Evolutionary conservation across 2,888 invertebrate genomes (phyloP).

Genomic region (Podabrus alpinus): DNA sequence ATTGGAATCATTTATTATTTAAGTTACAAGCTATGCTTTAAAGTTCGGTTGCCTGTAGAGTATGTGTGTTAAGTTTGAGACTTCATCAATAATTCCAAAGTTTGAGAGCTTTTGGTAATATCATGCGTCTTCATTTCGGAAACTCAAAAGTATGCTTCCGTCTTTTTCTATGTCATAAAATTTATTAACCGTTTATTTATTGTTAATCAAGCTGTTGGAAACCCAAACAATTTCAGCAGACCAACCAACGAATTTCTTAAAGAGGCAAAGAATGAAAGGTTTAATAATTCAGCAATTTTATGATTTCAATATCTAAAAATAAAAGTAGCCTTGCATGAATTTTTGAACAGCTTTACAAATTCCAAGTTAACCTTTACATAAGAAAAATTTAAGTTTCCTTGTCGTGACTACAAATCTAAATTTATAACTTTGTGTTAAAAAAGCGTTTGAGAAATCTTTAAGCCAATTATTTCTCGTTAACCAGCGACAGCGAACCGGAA

Average conservation of each 20-base stretch:
- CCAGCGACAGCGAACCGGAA: background rate
- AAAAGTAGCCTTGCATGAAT: background rate
- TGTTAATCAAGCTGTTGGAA: background rate
- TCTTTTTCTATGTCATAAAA: background rate
- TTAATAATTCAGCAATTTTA: background rate
- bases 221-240: background rate
- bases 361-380: background rate
- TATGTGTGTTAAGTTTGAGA: constrained; percentile 18
- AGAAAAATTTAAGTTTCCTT: background rate
- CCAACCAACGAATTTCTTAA: no score
- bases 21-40: constrained; percentile 18
- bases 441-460: background rate
- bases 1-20: constrained; percentile 25
- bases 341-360: background rate
- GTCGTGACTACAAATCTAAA: background rate
- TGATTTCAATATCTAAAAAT: background rate
- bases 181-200: background rate
- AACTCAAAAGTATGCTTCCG: constrained; percentile 16
- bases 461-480: background rate
- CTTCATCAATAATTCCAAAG: constrained; percentile 27
- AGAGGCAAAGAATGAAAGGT: background rate
- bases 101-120: constrained; percentile 29
- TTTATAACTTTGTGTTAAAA: background rate
- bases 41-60: constrained; percentile 9
- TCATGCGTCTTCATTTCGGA: constrained; percentile 26